Evolutionary conservation across 2,888 invertebrate species (phyloP), one percentile per base, ranked within the genome.

Genomic region (Rhabditoides inermis): DNA sequence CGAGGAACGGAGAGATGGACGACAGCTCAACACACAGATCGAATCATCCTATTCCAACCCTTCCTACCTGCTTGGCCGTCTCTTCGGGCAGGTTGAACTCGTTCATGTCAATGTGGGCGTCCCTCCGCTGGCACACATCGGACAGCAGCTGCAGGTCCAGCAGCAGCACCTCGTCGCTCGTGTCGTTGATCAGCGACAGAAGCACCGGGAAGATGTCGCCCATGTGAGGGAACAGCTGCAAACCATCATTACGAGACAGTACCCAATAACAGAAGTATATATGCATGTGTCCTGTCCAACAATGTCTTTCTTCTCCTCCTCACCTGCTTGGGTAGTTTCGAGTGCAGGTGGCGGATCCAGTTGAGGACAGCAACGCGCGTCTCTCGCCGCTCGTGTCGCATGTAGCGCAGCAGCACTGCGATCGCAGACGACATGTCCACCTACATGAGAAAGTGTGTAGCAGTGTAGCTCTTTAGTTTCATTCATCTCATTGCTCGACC

Each of bases 351-450:
- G 76, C 88, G 85, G 64, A 98, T 87, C 98, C 95, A 98, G 70
- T 87, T 85, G 12, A 98, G 81, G 22, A 88, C 87, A 0, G 94
- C 92, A n/a, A 92, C 88, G 80, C 92, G 88, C 0, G 94, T 94
- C 78, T 88, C 88, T 58, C 90, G 88, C 0, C 90, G 86, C 75
- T 86, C 86, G 76, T 90, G 87, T 51, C 84, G 83, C 63, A 92
- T 80, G 79, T 90, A 85, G 75, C 86, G 85, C 2, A 85, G 85
- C 20, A 92, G 81, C 26, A 89, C 88, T 55, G 85, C 85, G 36
- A 46, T n/a, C 15, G 10, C 5, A 7, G n/a, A n/a, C n/a, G n/a
- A n/a, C n/a, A n/a, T n/a, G n/a, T n/a, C n/a, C n/a, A n/a, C n/a
- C n/a, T n/a, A n/a, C n/a, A n/a, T n/a, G n/a, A n/a, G n/a, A n/a